Evolutionary conservation across 2,797 vertebrate genomes (phyloP).

Genomic region (Poeciliopsis presidionis): DNA sequence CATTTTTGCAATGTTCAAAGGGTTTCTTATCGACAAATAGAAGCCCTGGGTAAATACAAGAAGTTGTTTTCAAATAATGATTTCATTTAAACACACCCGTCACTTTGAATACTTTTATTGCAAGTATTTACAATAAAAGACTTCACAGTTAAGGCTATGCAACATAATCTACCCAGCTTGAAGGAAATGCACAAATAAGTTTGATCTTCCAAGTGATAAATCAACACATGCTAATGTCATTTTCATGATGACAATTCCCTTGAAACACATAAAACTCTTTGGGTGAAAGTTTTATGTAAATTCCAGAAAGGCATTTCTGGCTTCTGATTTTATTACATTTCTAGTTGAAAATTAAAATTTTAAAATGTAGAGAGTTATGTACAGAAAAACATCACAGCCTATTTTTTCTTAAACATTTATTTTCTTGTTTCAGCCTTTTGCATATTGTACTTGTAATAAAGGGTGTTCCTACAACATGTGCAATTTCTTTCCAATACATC

Average conservation of each 20-base stretch:
- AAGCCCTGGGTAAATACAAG: not conserved
- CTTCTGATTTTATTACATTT: not conserved
- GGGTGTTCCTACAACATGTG: not conserved
- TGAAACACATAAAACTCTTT: not conserved
- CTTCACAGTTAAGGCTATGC: not conserved
- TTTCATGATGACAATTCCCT: not conserved
- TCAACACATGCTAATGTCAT: not conserved
- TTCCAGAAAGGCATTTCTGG: not conserved
- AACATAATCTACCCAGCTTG: not conserved
- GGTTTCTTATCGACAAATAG: not conserved
- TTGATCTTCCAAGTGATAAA: not conserved
- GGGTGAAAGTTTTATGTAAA: not conserved
- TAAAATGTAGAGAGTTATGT: not conserved
- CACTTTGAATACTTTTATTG: not conserved
- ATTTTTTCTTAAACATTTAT: not conserved
- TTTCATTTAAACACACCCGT: not conserved
- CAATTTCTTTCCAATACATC: not conserved
- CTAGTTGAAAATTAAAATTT: not conserved
- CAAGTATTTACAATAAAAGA: not conserved
- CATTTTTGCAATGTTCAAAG: not conserved
- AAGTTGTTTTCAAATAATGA: not conserved
- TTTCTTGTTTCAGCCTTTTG: not conserved
- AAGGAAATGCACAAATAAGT: not conserved
- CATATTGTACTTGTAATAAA: not conserved
- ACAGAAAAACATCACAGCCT: not conserved